Conservation (phyloP, 2,888 invertebrate genomes). For the Cynaeus angustus region DNA sequence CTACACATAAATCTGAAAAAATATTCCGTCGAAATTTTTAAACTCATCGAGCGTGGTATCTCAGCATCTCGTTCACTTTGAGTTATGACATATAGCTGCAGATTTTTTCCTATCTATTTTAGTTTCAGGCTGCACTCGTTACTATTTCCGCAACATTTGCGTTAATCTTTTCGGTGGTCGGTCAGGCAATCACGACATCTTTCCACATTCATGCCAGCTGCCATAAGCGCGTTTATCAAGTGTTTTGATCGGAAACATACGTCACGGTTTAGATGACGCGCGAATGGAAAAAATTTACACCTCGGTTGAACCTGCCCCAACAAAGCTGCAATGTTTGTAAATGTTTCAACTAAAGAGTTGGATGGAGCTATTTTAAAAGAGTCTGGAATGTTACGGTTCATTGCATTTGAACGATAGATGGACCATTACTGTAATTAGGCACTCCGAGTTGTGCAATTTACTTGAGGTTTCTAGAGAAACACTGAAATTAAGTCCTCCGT, state of each 20-base stretch:
- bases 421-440: constrained; percentile 12
- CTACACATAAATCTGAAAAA: too few species aligned
- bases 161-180: constrained; percentile 27
- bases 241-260: constrained; percentile 1
- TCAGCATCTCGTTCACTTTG: constrained; percentile 10
- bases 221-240: constrained; percentile 6
- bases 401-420: constrained; percentile 5
- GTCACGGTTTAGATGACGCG: constrained; percentile 4
- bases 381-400: background rate
- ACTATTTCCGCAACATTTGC: constrained; percentile 16
- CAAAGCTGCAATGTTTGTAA: too few species aligned
- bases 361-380: constrained; percentile 8
- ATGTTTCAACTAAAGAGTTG: too few species aligned
- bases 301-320: too few species aligned
- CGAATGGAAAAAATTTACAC: background rate
- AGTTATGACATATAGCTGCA: constrained; percentile 21
- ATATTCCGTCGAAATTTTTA: too few species aligned
- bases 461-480: background rate
- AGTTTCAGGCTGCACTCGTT: constrained; percentile 10
- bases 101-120: constrained; percentile 13
- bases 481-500: background rate
- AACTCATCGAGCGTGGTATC: background rate
- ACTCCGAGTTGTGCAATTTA: constrained; percentile 4
- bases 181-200: constrained; percentile 21
- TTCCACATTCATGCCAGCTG: too few species aligned